Conservation (phyloP, 2,797 vertebrate species). For the Ptychobarbus kaznakovi region DNA sequence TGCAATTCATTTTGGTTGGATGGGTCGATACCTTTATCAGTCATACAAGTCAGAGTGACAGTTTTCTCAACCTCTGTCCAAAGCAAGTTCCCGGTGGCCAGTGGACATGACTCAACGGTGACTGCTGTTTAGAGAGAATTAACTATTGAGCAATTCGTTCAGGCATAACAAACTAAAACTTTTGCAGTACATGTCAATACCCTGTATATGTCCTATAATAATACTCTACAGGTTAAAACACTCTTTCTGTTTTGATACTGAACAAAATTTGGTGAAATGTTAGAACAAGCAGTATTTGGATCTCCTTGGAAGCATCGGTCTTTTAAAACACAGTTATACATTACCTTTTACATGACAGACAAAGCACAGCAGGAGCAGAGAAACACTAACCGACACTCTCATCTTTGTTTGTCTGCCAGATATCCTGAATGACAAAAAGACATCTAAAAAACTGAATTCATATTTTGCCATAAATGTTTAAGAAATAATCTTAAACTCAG, state of each 20-base stretch:
- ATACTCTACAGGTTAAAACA: not conserved
- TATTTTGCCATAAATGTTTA: not conserved
- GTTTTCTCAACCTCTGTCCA: slow-evolving; percentile 48
- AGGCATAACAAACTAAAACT: not conserved
- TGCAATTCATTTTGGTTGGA: slow-evolving; percentile 72
- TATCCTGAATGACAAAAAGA: not conserved
- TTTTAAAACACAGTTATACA: not conserved
- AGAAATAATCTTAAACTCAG: not conserved
- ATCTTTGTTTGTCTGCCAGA: not conserved
- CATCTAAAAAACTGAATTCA: not conserved
- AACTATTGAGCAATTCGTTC: not conserved
- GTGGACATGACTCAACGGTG: slow-evolving; percentile 46
- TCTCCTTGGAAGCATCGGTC: not conserved
- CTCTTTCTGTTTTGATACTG: not conserved
- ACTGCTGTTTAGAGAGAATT: not conserved
- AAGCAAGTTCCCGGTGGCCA: slow-evolving; percentile 59
- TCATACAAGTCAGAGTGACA: slow-evolving; percentile 72
- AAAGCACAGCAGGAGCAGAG: slow-evolving; percentile 25
- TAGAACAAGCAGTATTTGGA: not conserved
- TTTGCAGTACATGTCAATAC: not conserved
- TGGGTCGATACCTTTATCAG: not conserved
- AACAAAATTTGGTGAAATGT: not conserved
- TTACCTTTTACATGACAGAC: slow-evolving; percentile 21
- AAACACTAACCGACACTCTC: not conserved
- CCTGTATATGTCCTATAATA: not conserved